Conservation (phyloP, 1,140 invertebrate genomes). For the Andrena cerasifolii region DNA sequence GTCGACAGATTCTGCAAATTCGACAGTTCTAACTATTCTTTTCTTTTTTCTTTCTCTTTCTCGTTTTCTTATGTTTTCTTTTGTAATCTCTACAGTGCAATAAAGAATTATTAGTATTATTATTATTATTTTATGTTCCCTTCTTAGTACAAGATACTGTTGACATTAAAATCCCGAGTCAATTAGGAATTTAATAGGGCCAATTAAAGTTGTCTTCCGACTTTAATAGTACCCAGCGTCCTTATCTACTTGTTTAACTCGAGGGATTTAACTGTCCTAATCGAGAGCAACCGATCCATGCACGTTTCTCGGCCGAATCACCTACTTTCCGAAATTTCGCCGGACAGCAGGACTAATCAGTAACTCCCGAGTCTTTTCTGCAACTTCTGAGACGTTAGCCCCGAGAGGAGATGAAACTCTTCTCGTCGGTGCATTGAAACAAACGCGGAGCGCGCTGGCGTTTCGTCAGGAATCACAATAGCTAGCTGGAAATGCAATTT, state of each 20-base stretch:
- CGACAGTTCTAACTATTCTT: too few species aligned
- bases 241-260: background rate
- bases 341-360: background rate
- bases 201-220: background rate
- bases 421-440: background rate
- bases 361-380: background rate
- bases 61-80: too few species aligned
- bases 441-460: background rate
- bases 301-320: background rate
- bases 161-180: background rate
- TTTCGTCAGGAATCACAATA: background rate
- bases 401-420: background rate
- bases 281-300: background rate
- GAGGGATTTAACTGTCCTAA: background rate
- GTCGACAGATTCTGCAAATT: too few species aligned
- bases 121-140: background rate
- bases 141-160: background rate
- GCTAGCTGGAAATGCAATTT: slow-evolving; percentile 4
- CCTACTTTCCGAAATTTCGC: background rate
- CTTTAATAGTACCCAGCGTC: background rate
- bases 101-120: too few species aligned
- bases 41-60: too few species aligned
- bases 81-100: too few species aligned
- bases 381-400: background rate
- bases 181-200: background rate